phyloP scores from a whole-genome alignment of 2,113 vertebrate species.

The Perognathus longimembris region DNA sequence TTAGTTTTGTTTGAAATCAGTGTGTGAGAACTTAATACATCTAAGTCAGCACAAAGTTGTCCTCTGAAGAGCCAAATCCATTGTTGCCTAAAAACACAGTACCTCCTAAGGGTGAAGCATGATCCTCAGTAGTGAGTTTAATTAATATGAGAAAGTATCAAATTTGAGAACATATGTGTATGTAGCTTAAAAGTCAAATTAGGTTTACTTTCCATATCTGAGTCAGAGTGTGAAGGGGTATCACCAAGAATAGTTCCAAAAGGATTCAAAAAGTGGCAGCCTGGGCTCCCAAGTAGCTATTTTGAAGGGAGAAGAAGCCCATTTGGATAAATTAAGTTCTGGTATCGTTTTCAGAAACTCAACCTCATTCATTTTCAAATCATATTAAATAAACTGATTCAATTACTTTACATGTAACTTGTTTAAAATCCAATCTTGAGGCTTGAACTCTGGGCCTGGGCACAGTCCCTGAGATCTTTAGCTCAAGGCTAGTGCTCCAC shows the following conservation, averaged over 20 bases:
- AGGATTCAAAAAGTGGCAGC: not conserved
- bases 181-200: slow-evolving; percentile 45
- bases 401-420: slow-evolving; percentile 4
- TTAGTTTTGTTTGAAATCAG: slow-evolving; percentile 51
- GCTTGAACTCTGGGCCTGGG: too few species aligned
- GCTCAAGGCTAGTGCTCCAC: too few species aligned
- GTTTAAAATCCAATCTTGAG: too few species aligned
- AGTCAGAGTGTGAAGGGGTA: slow-evolving; percentile 1
- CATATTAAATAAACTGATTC: slow-evolving; percentile 26
- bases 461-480: too few species aligned
- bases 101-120: not conserved
- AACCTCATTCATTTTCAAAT: slow-evolving; percentile 14
- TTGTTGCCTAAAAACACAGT: not conserved
- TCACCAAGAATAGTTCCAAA: slow-evolving; percentile 48
- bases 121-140: not conserved
- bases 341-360: slow-evolving; percentile 49
- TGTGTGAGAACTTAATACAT: slow-evolving; percentile 13
- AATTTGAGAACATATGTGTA: not conserved
- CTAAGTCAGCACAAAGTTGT: not conserved
- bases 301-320: slow-evolving; percentile 21
- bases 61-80: slow-evolving; percentile 3
- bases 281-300: not conserved
- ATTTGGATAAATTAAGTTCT: slow-evolving; percentile 51
- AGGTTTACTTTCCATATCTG: not conserved
- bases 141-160: slow-evolving; percentile 49